A percentile compares a stretch with the other conserved stretches of the same genome.
Conservation (phyloP, 2,797 vertebrate genomes). For the Leptatherina wallacei region DNA sequence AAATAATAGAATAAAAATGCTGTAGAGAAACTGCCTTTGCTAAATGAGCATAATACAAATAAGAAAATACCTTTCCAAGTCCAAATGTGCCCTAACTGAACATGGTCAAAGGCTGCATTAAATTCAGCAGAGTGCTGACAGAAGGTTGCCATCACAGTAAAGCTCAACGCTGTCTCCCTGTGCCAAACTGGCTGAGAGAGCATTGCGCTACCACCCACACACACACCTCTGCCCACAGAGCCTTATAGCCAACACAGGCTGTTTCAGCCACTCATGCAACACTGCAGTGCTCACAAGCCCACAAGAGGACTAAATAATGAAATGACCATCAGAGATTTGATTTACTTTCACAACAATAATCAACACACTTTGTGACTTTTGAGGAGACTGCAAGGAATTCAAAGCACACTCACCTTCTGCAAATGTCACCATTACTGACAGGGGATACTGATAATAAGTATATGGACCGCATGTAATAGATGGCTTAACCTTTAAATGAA, state of each 20-base stretch:
- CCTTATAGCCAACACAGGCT: conserved; percentile 59
- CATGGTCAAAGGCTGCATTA: conserved; percentile 34
- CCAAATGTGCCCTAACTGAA: conserved; percentile 8
- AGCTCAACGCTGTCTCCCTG: conserved; percentile 60
- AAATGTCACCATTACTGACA: conserved; percentile 44
- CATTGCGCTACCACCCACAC: conserved; percentile 71
- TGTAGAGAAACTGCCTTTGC: conserved; percentile 6
- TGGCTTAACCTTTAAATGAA: conserved; percentile 23
- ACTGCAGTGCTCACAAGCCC: conserved; percentile 47
- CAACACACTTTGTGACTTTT: not conserved
- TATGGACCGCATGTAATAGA: not conserved
- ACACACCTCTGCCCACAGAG: conserved; percentile 75
- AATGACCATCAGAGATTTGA: conserved; percentile 10
- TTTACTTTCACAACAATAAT: not conserved
- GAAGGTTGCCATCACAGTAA: conserved; percentile 74
- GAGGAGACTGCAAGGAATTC: not conserved
- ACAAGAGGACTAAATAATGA: conserved; percentile 15
- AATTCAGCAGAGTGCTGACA: conserved; percentile 64
- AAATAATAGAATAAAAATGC: not conserved
- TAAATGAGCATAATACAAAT: conserved; percentile 21
- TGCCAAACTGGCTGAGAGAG: conserved; percentile 77
- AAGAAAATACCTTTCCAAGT: not conserved
- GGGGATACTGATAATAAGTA: conserved; percentile 29
- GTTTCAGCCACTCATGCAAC: conserved; percentile 59
- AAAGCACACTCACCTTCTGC: conserved; percentile 7